A percentile compares a stretch with the other conserved stretches of the same genome.
These are phyloP conservation scores for Morus bassanus DNA, from an alignment of 2,797 vertebrate genomes.

Conservation along the genomic window DNA sequence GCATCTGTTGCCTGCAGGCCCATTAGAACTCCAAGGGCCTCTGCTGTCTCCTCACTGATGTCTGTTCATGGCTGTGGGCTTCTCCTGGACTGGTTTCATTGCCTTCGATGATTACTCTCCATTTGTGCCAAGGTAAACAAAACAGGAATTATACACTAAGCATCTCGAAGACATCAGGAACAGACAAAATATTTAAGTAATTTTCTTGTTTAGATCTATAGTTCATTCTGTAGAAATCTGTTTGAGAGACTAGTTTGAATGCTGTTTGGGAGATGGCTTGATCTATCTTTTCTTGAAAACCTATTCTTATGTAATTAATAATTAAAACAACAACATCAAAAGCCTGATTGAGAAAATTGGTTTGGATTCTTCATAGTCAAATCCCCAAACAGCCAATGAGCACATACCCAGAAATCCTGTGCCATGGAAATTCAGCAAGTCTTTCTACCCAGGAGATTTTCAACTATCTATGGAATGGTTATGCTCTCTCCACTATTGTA, in stretches of 20 bases:
- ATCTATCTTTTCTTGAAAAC: neutral
- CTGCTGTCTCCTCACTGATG: neutral
- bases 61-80: neutral
- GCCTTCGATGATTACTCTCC: neutral
- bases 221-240: neutral
- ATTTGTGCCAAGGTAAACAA: neutral
- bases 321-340: slow-evolving; percentile 42
- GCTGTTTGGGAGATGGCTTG: neutral
- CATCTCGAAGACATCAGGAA: neutral
- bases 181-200: neutral
- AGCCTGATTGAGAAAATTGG: neutral
- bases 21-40: neutral
- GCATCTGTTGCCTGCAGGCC: neutral
- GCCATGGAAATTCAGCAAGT: neutral
- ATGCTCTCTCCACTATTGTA: neutral
- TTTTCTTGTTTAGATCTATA: neutral
- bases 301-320: slow-evolving; percentile 5
- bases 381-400: neutral
- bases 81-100: neutral
- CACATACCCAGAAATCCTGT: neutral
- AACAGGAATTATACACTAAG: neutral
- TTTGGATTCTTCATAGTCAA: neutral
- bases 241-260: neutral
- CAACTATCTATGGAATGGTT: neutral
- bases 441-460: neutral